phyloP scores from a whole-genome alignment of 2,888 invertebrate genomes.

The Nephrotoma guestfalica region DNA sequence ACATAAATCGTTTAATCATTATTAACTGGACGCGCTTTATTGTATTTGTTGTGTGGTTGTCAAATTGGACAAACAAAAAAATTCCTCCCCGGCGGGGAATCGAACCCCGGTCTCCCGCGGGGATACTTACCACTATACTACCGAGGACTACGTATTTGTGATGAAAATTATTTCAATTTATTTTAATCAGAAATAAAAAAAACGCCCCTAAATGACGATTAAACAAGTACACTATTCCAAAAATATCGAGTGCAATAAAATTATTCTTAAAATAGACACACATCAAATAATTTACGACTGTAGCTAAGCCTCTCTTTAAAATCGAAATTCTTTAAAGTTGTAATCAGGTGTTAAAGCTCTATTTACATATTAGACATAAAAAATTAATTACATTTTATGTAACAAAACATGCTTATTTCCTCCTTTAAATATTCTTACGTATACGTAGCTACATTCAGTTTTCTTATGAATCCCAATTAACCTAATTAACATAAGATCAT shows the following conservation, averaged over 20 bases:
- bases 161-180: background rate
- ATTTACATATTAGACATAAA: background rate
- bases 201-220: background rate
- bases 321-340: background rate
- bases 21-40: background rate
- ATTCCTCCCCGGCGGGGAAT: slow-evolving; percentile 6
- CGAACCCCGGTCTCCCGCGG: slow-evolving; percentile 8
- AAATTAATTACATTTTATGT: background rate
- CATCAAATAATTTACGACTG: background rate
- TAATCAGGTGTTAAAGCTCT: background rate
- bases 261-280: background rate
- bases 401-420: background rate
- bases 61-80: background rate
- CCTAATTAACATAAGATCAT: background rate
- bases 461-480: background rate
- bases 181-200: background rate
- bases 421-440: background rate
- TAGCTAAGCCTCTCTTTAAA: background rate
- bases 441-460: background rate
- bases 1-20: background rate
- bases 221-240: background rate
- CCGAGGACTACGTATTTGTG: background rate
- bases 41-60: background rate
- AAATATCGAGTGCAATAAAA: background rate
- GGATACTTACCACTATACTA: slow-evolving; percentile 7